Evolutionary conservation across 2,113 vertebrate genomes (phyloP), one percentile per base, ranked within the genome.

Genomic region (Salminus brasiliensis): DNA sequence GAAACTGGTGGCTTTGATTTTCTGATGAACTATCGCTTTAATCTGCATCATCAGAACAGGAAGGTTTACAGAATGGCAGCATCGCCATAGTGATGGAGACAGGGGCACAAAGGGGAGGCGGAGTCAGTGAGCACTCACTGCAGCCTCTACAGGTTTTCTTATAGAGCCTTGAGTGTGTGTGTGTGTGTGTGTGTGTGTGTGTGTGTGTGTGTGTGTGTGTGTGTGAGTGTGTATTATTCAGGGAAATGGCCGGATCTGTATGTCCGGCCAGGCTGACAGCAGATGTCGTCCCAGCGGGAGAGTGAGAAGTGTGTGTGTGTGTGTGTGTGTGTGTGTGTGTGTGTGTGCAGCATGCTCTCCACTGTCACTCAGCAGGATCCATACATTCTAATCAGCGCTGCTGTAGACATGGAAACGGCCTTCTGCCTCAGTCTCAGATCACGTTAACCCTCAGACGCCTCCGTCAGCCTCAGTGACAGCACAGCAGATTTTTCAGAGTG

Each of bases 221-320:
- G 55, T 81, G 72, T 69, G 23, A 7, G 55, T 81, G 53, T 84
- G 45, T 60, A 8, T 53, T 52, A 16, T 18, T 39, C 13, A 57
- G 65, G 55, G 60, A 52, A 52, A 41, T 76, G 59, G 55, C 18
- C 16, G 70, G 77, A 71, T 75, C 49, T 70, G 70, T 65, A 55
- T 45, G 59, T 79, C 67, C 59, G 76, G 79, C n/a, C 41, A 75
- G 89, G 88, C 66, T 81, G 91, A 87, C 88, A 93, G 88, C 93
- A 94, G 93, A 93, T 94, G 92, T 91, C 88, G 84, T 89, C 90
- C 86, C 91, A 87, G 90, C 87, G 87, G 91, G 83, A 89, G 87
- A 88, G 91, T 84, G 88, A 87, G 87, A 41, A 76, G 66, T 60
- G 84, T 36, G 66, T 9, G 34, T 79, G 60, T 68, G 75, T 59